These are phyloP conservation scores for Drosophila mimica DNA, from an alignment of 2,888 invertebrate species.

Conservation along the genomic window DNA sequence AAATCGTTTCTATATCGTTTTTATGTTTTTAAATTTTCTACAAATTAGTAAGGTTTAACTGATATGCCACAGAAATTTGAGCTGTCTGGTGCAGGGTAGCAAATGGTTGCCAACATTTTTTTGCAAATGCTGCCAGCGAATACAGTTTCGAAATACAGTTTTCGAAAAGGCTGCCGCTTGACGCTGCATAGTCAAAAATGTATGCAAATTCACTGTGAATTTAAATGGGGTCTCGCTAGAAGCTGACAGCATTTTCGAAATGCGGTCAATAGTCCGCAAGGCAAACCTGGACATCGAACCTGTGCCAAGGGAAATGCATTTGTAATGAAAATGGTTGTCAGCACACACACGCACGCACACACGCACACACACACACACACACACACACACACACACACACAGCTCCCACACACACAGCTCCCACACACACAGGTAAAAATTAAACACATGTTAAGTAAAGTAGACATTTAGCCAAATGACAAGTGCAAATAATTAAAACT, in stretches of 20 bases:
- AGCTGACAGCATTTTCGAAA: conserved; percentile 43
- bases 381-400: conserved; percentile 1
- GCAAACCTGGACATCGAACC: conserved; percentile 5
- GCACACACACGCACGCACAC: conserved; percentile 20
- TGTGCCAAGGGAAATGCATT: conserved; percentile 67
- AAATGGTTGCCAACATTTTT: conserved; percentile 22
- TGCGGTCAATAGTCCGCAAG: conserved; percentile 72
- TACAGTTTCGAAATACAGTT: conserved; percentile 12
- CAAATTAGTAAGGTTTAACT: background rate
- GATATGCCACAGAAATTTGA: background rate
- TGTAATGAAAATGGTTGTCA: conserved; percentile 66
- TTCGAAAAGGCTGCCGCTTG: conserved; percentile 14
- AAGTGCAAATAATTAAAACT: conserved; percentile 33
- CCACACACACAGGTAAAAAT: conserved; percentile 11
- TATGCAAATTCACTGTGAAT: conserved; percentile 77
- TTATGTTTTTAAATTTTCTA: background rate
- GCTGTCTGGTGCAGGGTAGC: conserved; percentile 8
- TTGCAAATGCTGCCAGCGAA: conserved; percentile 21
- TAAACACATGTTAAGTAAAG: conserved; percentile 9
- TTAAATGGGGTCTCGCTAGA: conserved; percentile 54
- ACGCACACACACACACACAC: conserved; percentile 12
- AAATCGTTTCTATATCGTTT: background rate
- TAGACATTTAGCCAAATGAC: conserved; percentile 37
- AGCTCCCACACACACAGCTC: conserved; percentile 10
- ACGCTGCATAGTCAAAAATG: conserved; percentile 38